These are phyloP conservation scores for Drosophila emarginata DNA, from an alignment of 2,888 invertebrate species.

Conservation along the genomic window DNA sequence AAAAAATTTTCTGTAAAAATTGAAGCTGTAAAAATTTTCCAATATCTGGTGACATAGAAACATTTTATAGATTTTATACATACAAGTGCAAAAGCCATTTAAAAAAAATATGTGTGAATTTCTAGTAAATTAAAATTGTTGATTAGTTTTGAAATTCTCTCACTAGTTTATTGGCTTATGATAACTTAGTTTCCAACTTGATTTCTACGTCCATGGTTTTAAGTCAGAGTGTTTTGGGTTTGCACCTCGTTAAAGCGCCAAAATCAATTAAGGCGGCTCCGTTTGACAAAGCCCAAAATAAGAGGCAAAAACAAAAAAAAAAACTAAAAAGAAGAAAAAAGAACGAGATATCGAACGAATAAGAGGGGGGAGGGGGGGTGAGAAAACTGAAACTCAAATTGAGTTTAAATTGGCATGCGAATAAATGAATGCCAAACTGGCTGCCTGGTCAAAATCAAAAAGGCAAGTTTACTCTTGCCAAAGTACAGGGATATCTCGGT, in stretches of 20 bases:
- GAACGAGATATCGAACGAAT: background rate
- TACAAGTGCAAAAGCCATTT: too few species aligned
- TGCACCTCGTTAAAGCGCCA: conserved; percentile 68
- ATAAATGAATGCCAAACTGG: conserved; percentile 61
- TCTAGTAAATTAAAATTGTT: background rate
- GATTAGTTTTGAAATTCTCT: background rate
- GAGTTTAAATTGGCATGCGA: conserved; percentile 49
- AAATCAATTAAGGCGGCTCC: conserved; percentile 64
- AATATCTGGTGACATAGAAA: too few species aligned
- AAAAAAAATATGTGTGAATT: background rate
- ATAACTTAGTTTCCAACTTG: background rate
- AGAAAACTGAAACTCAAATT: conserved; percentile 35
- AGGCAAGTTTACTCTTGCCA: conserved; percentile 19
- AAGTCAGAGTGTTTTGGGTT: conserved; percentile 44
- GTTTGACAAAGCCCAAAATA: conserved; percentile 32
- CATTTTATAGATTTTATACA: too few species aligned
- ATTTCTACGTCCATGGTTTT: background rate
- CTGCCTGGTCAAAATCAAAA: conserved; percentile 32
- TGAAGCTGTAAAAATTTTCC: too few species aligned
- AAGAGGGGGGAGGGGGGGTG: background rate
- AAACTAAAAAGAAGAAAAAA: conserved; percentile 28
- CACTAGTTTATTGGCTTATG: background rate
- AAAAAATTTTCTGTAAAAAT: too few species aligned
- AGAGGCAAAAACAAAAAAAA: conserved; percentile 15
- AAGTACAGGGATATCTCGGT: conserved; percentile 14